Evolutionary conservation across 2,888 invertebrate genomes (phyloP), one percentile per base, ranked within the genome.

Genomic region (Conistra vaccinii): DNA sequence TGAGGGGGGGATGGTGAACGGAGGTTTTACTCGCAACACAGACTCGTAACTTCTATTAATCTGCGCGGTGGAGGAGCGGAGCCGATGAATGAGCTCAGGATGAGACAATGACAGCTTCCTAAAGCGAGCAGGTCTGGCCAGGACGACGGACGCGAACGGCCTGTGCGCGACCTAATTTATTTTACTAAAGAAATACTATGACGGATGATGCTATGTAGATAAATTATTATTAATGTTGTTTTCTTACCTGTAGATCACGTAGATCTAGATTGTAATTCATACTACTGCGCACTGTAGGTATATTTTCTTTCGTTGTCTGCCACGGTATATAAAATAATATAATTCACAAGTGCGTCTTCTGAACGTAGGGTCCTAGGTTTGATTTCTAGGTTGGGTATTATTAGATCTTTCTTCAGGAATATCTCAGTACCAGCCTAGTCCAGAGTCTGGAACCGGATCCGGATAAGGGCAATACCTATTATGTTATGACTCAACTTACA

Each of bases 61-160:
- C 73, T 72, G 69, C 71, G 73, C 73, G 73, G 72, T 69, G 71
- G 35, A 73, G 73, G 71, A 73, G 72, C 29, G 51, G 26, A 73
- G 65, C 63, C 78, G 61, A 80, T 83, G 83, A 86, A 83, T 81
- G 78, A 78, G 73, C 76, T 62, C 60, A 61, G 65, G 65, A 72
- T 65, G 55, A 81, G 48, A 83, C 77, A 81, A 68, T 67, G 78
- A 78, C 76, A 73, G 74, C 71, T 79, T 82, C 79, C 76, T 71
- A 74, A 58, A 79, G 48, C 62, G 69, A 61, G 69, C 60, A 35
- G 45, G 57, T 66, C 57, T 63, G 55, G 35, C 26, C 23, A 26
- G 32, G 57, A 57, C 45, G 57, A 26, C 17, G 58, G 45, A 35
- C 39, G 48, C 51, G 29, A 35, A n/a, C 77, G 57, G 48, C 23